Evolutionary conservation across 2,888 invertebrate species (phyloP).

Genomic region (Meliscaeva auricollis): DNA sequence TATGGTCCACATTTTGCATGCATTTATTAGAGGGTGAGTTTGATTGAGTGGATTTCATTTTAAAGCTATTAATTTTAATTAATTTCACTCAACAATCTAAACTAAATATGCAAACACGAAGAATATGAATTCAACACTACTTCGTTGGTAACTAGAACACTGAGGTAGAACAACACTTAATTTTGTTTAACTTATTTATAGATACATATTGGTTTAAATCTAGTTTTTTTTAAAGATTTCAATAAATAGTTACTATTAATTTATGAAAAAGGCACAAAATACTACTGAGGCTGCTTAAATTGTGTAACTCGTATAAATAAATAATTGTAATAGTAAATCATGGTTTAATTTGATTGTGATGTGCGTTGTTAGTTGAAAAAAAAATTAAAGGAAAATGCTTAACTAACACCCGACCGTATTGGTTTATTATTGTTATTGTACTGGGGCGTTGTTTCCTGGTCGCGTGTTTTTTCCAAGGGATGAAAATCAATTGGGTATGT

Average conservation of each 20-base stretch:
- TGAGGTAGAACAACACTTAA: conserved; percentile 55
- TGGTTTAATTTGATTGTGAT: conserved; percentile 57
- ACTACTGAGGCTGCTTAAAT: conserved; percentile 40
- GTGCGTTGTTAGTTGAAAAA: conserved; percentile 45
- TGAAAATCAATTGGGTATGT: conserved; percentile 61
- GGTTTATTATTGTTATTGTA: conserved; percentile 73
- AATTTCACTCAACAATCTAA: conserved; percentile 38
- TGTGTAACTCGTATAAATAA: background rate
- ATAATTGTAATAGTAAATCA: conserved; percentile 5
- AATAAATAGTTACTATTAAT: conserved; percentile 21
- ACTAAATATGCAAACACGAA: background rate
- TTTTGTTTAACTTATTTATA: conserved; percentile 17
- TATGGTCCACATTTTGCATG: conserved; percentile 31
- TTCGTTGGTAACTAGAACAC: conserved; percentile 45
- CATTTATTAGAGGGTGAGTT: conserved; percentile 21
- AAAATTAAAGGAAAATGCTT: conserved; percentile 22
- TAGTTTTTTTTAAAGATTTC: conserved; percentile 16
- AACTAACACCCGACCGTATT: conserved; percentile 55
- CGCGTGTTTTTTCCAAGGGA: conserved; percentile 39
- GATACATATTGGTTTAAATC: conserved; percentile 45
- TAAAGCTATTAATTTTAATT: conserved; percentile 22
- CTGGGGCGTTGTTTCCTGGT: conserved; percentile 68
- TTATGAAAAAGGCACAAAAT: conserved; percentile 58
- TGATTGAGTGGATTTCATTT: conserved; percentile 66
- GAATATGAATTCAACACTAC: no score